Conservation (phyloP, 2,113 vertebrate species). For the Vulpes lagopus region DNA sequence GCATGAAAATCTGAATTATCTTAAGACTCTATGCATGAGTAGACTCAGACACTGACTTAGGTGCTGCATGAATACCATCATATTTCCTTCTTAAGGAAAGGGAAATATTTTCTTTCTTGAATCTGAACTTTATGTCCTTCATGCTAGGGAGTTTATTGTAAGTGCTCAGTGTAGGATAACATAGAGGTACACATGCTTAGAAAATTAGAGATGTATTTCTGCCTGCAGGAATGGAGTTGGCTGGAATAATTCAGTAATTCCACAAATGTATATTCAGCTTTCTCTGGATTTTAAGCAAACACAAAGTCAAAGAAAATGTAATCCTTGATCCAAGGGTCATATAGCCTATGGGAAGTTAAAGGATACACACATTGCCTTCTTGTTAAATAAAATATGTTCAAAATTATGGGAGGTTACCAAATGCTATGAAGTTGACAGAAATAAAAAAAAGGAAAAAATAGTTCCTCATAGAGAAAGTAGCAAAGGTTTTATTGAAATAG, state of each 20-base stretch:
- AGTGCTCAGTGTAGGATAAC: neutral
- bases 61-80: neutral
- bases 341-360: neutral
- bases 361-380: neutral
- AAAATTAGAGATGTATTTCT: neutral
- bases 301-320: neutral
- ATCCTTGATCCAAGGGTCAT: neutral
- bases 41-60: neutral
- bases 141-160: neutral
- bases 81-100: slow-evolving; percentile 43
- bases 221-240: neutral
- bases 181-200: neutral
- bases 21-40: neutral
- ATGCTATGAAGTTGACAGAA: neutral
- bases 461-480: neutral
- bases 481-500: neutral
- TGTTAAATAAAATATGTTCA: slow-evolving; percentile 29
- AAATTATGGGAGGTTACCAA: neutral
- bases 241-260: neutral
- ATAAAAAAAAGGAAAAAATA: neutral
- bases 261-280: neutral
- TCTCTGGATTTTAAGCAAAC: neutral
- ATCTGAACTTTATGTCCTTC: slow-evolving; percentile 2
- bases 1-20: slow-evolving; percentile 6
- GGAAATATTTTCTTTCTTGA: neutral